These are phyloP conservation scores for Crotalus horridus DNA, from an alignment of 2,113 vertebrate species.

Conservation along the genomic window DNA sequence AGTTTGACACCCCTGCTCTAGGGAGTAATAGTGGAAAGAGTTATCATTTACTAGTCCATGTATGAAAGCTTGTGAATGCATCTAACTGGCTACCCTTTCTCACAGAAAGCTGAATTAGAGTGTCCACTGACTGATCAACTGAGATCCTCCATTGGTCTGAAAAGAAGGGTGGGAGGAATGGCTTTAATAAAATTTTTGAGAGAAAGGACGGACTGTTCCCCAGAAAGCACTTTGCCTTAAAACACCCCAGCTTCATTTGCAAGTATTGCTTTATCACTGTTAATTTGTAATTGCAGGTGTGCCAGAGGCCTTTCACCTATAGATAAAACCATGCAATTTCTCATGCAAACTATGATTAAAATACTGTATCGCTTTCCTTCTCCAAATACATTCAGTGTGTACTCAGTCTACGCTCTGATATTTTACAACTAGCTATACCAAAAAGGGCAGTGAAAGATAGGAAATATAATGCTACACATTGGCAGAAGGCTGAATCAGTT, in stretches of 20 bases:
- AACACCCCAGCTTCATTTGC: not conserved
- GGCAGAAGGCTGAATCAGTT: not conserved
- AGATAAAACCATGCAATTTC: conserved; percentile 3
- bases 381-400: not conserved
- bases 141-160: not conserved
- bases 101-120: not conserved
- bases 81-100: not conserved
- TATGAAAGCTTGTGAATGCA: not conserved
- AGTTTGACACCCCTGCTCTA: not conserved
- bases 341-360: conserved; percentile 13
- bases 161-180: not conserved
- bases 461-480: not conserved
- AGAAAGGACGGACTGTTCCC: not conserved
- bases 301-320: not conserved
- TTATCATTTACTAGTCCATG: not conserved
- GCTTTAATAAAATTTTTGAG: not conserved
- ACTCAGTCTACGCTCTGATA: not conserved
- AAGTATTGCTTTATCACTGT: not conserved
- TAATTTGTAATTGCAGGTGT: conserved; percentile 16
- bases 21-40: not conserved
- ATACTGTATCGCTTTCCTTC: not conserved
- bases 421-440: not conserved
- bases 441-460: not conserved
- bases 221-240: not conserved
- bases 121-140: not conserved